These are phyloP conservation scores for Cistogaster globosa DNA, from an alignment of 2,888 invertebrate genomes.

Conservation along the genomic window DNA sequence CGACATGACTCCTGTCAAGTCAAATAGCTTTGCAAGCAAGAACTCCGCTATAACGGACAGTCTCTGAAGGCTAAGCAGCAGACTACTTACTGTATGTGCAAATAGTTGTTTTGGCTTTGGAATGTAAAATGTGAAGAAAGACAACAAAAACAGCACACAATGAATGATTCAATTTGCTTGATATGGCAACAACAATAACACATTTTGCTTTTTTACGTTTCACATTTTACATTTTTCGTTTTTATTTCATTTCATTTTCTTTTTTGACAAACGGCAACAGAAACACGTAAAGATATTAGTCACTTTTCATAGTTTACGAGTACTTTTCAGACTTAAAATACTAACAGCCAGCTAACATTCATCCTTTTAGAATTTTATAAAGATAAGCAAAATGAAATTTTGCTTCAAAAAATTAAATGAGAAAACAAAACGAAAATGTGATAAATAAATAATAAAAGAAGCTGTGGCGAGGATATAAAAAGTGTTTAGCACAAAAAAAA, in stretches of 20 bases:
- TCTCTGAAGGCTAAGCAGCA: conserved; percentile 53
- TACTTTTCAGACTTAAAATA: conserved; percentile 15
- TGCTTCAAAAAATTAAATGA: conserved; percentile 28
- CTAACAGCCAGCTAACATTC: conserved; percentile 25
- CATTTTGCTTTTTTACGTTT: conserved; percentile 28
- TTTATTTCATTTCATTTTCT: conserved; percentile 21
- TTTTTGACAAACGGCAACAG: conserved; percentile 55
- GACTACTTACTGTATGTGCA: conserved; percentile 34
- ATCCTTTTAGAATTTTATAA: conserved; percentile 42
- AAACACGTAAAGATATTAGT: conserved; percentile 65
- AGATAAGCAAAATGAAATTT: conserved; percentile 32
- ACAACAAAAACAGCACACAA: conserved; percentile 47
- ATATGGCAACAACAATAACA: conserved; percentile 58
- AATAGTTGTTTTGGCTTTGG: conserved; percentile 57
- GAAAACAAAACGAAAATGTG: conserved; percentile 43
- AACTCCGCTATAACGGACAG: conserved; percentile 53
- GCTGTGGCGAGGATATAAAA: not conserved
- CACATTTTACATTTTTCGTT: not conserved
- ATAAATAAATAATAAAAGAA: conserved; percentile 42
- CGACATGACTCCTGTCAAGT: conserved; percentile 71
- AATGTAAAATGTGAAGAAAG: conserved; percentile 25
- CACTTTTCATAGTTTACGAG: conserved; percentile 65
- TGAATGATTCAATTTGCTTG: conserved; percentile 70
- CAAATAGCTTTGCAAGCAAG: conserved; percentile 64
- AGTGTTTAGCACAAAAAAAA: not conserved